Evolutionary conservation across 2,888 invertebrate species (phyloP).

Genomic region (Microctonus aethiopoides): DNA sequence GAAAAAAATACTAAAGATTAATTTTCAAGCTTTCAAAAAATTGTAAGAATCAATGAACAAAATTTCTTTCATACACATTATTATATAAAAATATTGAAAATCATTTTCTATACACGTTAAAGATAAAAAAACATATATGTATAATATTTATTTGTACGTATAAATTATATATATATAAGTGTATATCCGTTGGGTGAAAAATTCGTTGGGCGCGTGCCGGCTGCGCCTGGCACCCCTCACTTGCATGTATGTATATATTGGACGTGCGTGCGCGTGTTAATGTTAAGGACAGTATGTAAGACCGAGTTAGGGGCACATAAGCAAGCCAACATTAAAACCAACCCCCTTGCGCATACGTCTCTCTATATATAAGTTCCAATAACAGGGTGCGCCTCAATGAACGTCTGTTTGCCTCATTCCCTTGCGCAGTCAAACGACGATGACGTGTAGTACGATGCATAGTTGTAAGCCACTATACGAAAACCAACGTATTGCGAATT

Average conservation of each 20-base stretch:
- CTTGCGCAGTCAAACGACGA: neutral
- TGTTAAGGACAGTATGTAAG: slow-evolving; percentile 23
- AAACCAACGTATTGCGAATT: neutral
- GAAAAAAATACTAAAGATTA: too few relatives aligned
- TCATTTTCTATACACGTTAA: neutral
- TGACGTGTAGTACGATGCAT: neutral
- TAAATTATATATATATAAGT: slow-evolving; percentile 20
- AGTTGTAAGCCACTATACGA: too few relatives aligned
- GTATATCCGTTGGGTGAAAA: slow-evolving; percentile 57
- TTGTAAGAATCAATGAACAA: too few relatives aligned
- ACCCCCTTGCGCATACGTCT: slow-evolving; percentile 34
- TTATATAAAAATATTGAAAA: too few relatives aligned
- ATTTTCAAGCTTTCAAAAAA: too few relatives aligned
- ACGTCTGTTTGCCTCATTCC: neutral
- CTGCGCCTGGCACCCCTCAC: slow-evolving; percentile 55
- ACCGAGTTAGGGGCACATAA: slow-evolving; percentile 39
- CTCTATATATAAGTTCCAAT: neutral
- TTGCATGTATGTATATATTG: slow-evolving; percentile 17
- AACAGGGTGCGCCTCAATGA: neutral
- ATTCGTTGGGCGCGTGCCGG: slow-evolving; percentile 62
- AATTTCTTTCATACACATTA: too few relatives aligned
- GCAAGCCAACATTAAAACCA: slow-evolving; percentile 41
- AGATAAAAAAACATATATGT: slow-evolving; percentile 27
- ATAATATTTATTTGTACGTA: too few relatives aligned
- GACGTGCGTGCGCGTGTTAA: slow-evolving; percentile 38